phyloP scores from a whole-genome alignment of 2,113 vertebrate genomes.

The Cheilinus undulatus region DNA sequence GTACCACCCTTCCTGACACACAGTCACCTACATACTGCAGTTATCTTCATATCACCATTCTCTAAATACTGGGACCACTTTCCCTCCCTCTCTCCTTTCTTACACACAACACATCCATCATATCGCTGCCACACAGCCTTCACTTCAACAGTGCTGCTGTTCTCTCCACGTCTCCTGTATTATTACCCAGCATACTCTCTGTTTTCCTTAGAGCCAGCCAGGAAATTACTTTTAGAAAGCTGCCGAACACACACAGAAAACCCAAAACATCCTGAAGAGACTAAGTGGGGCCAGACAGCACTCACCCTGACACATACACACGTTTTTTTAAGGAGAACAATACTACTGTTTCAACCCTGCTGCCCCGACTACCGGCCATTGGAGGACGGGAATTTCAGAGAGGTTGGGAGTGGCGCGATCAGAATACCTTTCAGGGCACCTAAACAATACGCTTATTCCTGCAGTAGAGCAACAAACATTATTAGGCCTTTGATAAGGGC shows the following conservation, averaged over 20 bases:
- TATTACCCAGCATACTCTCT: constrained; percentile 58
- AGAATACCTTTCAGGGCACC: constrained; percentile 70
- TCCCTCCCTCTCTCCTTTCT: constrained; percentile 9
- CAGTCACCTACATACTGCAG: constrained; percentile 24
- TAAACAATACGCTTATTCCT: constrained; percentile 66
- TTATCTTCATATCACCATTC: constrained; percentile 58
- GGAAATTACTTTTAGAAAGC: constrained; percentile 81
- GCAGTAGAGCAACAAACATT: constrained; percentile 48
- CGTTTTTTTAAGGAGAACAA: constrained; percentile 70
- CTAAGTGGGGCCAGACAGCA: constrained; percentile 76
- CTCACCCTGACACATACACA: constrained; percentile 64
- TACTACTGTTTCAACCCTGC: constrained; percentile 59
- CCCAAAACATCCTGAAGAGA: constrained; percentile 82
- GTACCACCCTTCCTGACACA: constrained; percentile 70
- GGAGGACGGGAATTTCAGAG: constrained; percentile 61
- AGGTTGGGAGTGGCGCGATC: constrained; percentile 66
- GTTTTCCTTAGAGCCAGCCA: constrained; percentile 75
- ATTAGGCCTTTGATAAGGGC: constrained; percentile 71
- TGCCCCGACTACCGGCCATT: constrained; percentile 76
- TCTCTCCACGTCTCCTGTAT: constrained; percentile 35
- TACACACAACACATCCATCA: constrained; percentile 51
- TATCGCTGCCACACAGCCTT: constrained; percentile 49
- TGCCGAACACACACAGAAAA: constrained; percentile 46
- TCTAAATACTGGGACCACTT: constrained; percentile 21
- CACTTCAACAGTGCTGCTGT: constrained; percentile 44